These are phyloP conservation scores for Amyelois transitella DNA, from an alignment of 1,140 invertebrate genomes.

Conservation along the genomic window DNA sequence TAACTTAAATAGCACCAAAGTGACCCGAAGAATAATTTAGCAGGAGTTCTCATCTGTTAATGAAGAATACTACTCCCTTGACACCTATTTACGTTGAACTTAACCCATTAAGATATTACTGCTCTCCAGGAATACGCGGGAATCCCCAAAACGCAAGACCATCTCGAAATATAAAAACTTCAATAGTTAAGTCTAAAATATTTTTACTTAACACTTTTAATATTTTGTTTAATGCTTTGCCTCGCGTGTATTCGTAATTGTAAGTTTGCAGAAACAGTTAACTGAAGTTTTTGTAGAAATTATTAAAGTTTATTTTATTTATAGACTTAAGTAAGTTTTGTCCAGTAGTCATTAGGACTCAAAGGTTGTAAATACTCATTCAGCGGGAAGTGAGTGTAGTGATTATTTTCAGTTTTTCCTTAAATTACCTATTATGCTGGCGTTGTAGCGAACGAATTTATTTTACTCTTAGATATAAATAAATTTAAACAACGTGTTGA, in stretches of 20 bases:
- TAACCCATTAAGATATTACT: conserved; percentile 66
- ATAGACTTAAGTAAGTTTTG: no score
- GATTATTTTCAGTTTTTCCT: no score
- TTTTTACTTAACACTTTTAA: background rate
- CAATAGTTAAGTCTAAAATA: conserved; percentile 1
- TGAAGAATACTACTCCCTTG: conserved; percentile 63
- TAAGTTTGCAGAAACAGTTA: background rate
- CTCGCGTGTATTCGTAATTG: no score
- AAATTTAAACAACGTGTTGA: no score
- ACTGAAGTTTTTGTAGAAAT: no score
- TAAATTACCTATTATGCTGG: no score
- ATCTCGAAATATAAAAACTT: conserved; percentile 2
- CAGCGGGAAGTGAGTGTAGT: no score
- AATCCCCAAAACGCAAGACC: background rate
- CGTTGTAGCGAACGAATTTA: no score
- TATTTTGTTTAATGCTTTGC: background rate
- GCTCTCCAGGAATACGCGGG: conserved; percentile 12
- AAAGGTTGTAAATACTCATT: no score
- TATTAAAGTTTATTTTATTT: no score
- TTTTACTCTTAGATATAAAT: no score
- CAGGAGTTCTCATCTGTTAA: conserved; percentile 46
- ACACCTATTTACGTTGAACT: conserved; percentile 56
- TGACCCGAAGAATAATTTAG: conserved; percentile 66
- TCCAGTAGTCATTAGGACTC: no score
- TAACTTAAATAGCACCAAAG: conserved; percentile 58